Percentiles rank a stretch among this genome's conserved stretches.
Evolutionary conservation across 1,140 invertebrate genomes (phyloP).

Genomic region (Spodoptera litura): DNA sequence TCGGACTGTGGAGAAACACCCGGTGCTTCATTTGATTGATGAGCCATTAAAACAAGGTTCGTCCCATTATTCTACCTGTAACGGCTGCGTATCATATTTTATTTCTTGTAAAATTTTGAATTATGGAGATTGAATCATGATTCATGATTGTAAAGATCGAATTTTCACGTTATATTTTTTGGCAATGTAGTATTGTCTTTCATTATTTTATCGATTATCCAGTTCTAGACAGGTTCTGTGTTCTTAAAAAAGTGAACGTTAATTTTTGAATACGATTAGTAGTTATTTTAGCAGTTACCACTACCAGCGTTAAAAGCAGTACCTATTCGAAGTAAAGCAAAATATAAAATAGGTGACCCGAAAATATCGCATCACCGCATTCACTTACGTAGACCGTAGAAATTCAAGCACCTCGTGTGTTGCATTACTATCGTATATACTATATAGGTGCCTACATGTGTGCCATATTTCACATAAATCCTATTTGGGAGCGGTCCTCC

Average conservation of each 20-base stretch:
- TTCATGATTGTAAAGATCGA: too few species aligned
- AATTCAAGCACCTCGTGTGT: slow-evolving; percentile 11
- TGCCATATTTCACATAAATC: slow-evolving; percentile 3
- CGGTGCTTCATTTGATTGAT: slow-evolving; percentile 28
- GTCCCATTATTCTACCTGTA: background rate
- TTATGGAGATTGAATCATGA: too few species aligned
- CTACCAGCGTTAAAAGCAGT: background rate
- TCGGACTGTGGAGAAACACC: background rate
- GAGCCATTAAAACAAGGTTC: slow-evolving; percentile 8
- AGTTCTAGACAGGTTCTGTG: too few species aligned
- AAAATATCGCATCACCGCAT: background rate
- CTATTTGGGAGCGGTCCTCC: background rate
- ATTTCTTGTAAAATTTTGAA: background rate
- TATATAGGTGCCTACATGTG: background rate
- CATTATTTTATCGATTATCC: too few species aligned
- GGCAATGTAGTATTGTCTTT: too few species aligned
- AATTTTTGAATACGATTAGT: too few species aligned
- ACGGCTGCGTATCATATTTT: background rate
- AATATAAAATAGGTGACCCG: background rate
- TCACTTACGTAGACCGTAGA: background rate
- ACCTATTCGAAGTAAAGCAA: background rate
- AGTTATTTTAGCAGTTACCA: too few species aligned
- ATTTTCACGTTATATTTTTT: too few species aligned
- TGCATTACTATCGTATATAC: slow-evolving; percentile 4
- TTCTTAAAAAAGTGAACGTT: too few species aligned